Evolutionary conservation across 2,797 vertebrate species (phyloP), one percentile per base, ranked within the genome.

Genomic region (Melanotaenia trifasciata): DNA sequence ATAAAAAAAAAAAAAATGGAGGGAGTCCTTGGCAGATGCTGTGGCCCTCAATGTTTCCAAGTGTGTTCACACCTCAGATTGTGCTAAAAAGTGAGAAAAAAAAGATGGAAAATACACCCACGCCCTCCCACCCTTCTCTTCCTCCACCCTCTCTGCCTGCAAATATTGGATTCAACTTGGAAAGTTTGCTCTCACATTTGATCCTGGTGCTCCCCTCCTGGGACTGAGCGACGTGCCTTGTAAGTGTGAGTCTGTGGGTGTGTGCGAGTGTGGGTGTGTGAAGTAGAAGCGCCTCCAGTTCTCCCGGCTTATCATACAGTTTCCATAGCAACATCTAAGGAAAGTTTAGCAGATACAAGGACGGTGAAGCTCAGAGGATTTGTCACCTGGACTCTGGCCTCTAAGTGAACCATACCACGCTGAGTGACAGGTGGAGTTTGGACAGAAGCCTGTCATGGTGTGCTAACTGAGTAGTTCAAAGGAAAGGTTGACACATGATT

Each of bases 11-110:
- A 14, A 40, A 40, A 12, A 13, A 68, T 56, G 32, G 30, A 4
- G 30, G 18, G 20, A 32, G 61, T 33, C 13, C 47, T 75, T 78
- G 85, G 77, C 79, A 71, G 77, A 45, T 38, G 33, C 66, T 38
- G 58, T n/a, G 0, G 40, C 62, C 68, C 9, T 30, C 57, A 75
- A 61, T 54, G 56, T 71, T 83, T 87, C 77, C 72, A 72, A 83
- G 64, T 64, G 64, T 5, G 16, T 79, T 90, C 78, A 86, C 87
- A 88, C 82, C 76, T 89, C 70, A 57, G 63, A 84, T 74, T 77
- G 79, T 83, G 82, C 64, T 75, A 87, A 89, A 81, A 64, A 18
- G 53, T 59, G 76, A 73, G 67, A 72, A 72, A 58, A 43, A 43
- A 54, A 73, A 67, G 69, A 75, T 32, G 63, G 38, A 69, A 74